Base-by-base conservation (phyloP, 2,888 invertebrate genomes). In the Lagria hirta region DNA sequence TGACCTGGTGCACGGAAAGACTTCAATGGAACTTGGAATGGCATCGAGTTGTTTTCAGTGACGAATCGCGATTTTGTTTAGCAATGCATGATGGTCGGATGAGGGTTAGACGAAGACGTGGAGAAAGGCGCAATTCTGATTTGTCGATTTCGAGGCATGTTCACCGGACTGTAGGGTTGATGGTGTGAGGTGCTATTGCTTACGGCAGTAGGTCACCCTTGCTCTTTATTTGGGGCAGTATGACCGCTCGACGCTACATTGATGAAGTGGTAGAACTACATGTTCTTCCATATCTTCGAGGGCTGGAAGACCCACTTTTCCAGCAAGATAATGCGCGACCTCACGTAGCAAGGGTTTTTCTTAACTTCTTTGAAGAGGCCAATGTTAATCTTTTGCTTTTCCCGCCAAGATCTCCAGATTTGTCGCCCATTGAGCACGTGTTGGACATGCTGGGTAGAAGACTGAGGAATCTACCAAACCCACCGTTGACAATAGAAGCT, bases 191-290 rank as follows among this genome's bases (percentile, higher is more conserved):
- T 6, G 11, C 26, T 3, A 26, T 26, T 26, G 26, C 45, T 26
- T 18, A 24, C 40, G 40, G 40, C 10, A 11, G 11, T 26, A 26
- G 10, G 11, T n/a, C 26, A 26, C 3, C 26, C 8, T 11, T 26
- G 26, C 5, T 26, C 10, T 26, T 26, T 14, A n/a, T 26, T 11
- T 13, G 12, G 7, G 26, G 26, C 3, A 26, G 5, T 11, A 26
- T 26, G 3, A 11, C 3, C n/a, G 10, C 26, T 3, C 11, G 6
- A n/a, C 26, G 11, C 4, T 11, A 26, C 26, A 11, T 26, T n/a
- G 5, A 36, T 3, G 23, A 41, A 6, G 22, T 43, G 22, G 28
- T 27, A 23, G 28, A 37, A 17, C 20, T 37, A n/a, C 14, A 27
- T 41, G 4, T 41, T 13, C 13, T 13, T n/a, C 29, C 15, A 2